Base-by-base conservation (phyloP, 2,888 invertebrate species). In the Caenorhabditis imperialis region DNA sequence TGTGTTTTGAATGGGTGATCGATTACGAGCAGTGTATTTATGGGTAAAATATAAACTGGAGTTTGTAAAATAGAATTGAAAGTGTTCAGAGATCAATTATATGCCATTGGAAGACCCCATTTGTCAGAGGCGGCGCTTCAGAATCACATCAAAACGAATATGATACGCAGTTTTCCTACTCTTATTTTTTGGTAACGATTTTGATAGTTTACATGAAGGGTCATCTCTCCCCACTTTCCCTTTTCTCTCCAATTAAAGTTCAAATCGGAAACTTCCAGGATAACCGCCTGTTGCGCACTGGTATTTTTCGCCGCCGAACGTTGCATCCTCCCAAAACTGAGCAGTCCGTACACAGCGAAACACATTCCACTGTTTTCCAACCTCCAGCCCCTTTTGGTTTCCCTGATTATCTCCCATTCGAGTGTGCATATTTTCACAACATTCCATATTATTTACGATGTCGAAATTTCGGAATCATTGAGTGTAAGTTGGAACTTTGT, bases 351-450 rank as follows among this genome's bases (percentile, higher is more conserved):
- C 20, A 73, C 79, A 0, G 67, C 75, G 5, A 82, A 81, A 40
- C 82, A 82, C 54, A 77, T 65, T 33, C 78, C 80, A n/a, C 62
- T 82, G 12, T 77, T 81, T 48, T 75, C 79, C 3, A 82, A 82
- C 47, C 78, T 82, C 10, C 71, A 72, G 22, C 77, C 82, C 1
- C 38, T 82, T 0, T 42, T 82, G n/a, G 57, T 76, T 20, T 62
- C 77, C 8, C 48, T 79, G 3, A 70, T 79, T 7, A 25, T 69
- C 12, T 57, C 78, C 0, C 78, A 79, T 40, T 58, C 60, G 0
- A 47, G 57, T 1, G 73, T 75, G 10, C 77, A 77, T 37, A 20
- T 72, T 5, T 57, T 47, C 47, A 57, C 58, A 25, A 75, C 75
- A 3, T 16, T 70, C 25, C 22, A 58, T 18, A 37, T 70, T 22